These are phyloP conservation scores for Sphaeramia orbicularis DNA, from an alignment of 2,797 vertebrate species.

Conservation along the genomic window DNA sequence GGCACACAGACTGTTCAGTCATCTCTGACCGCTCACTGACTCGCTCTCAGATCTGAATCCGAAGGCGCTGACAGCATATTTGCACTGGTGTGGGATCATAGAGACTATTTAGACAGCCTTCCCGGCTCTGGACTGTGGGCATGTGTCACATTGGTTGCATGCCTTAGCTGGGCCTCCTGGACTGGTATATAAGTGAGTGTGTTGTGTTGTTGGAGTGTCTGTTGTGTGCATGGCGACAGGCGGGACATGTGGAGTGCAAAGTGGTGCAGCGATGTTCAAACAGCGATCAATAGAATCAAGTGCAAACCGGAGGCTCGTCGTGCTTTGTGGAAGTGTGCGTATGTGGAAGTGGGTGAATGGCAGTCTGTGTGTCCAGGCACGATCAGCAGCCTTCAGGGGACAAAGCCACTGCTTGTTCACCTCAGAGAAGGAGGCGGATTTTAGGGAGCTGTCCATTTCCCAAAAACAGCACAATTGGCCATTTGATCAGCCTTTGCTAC, in stretches of 20 bases:
- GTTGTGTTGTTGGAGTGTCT: constrained; percentile 29
- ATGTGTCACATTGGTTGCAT: constrained; percentile 55
- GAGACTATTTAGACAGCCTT: constrained; percentile 37
- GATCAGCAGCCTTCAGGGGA: constrained; percentile 43
- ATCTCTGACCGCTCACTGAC: constrained; percentile 4
- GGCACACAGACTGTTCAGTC: neutral
- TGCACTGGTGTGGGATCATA: constrained; percentile 49
- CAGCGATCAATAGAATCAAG: constrained; percentile 28
- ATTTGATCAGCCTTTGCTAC: constrained; percentile 35
- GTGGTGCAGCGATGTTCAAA: neutral
- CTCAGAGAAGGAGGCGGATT: constrained; percentile 42
- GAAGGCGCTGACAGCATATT: constrained; percentile 48
- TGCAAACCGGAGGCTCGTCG: constrained; percentile 17
- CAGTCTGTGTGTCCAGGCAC: constrained; percentile 44
- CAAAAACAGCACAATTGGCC: constrained; percentile 35
- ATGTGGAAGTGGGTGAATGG: constrained; percentile 51
- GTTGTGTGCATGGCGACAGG: constrained; percentile 20
- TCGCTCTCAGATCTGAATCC: constrained; percentile 25
- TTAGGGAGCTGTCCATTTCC: constrained; percentile 28
- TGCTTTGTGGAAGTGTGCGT: constrained; percentile 17
- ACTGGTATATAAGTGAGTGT: constrained; percentile 12
- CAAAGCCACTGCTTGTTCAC: constrained; percentile 67
- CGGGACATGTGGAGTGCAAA: constrained; percentile 32
- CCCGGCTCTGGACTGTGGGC: constrained; percentile 34
- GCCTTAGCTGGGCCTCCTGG: constrained; percentile 32